phyloP scores from a whole-genome alignment of 2,888 invertebrate genomes.

The Calameuta idolon region DNA sequence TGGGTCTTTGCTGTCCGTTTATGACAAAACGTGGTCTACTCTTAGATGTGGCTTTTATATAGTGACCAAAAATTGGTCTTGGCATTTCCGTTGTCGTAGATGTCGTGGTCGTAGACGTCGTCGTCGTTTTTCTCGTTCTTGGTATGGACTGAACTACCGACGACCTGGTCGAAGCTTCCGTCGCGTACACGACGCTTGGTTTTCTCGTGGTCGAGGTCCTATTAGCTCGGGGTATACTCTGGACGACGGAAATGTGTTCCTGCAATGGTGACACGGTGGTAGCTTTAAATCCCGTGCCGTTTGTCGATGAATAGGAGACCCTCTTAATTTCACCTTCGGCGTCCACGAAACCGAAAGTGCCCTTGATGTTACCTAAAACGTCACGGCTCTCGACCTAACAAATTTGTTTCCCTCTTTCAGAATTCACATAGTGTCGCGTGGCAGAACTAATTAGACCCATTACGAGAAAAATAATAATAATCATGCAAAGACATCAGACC shows the following conservation, averaged over 20 bases:
- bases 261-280: slow-evolving; percentile 67
- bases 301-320: slow-evolving; percentile 78
- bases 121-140: slow-evolving; percentile 67
- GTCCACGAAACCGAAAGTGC: slow-evolving; percentile 86
- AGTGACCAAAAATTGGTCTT: slow-evolving; percentile 53
- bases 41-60: slow-evolving; percentile 48
- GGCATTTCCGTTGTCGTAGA: slow-evolving; percentile 61
- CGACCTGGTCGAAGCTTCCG: slow-evolving; percentile 71
- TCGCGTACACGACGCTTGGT: slow-evolving; percentile 52
- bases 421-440: not conserved
- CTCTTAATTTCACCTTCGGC: slow-evolving; percentile 82
- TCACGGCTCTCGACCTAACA: slow-evolving; percentile 80
- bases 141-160: slow-evolving; percentile 77
- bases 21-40: slow-evolving; percentile 55
- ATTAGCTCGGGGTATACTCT: slow-evolving; percentile 61
- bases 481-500: not conserved
- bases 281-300: slow-evolving; percentile 69
- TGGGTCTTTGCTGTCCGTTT: slow-evolving; percentile 57
- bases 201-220: slow-evolving; percentile 70
- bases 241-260: slow-evolving; percentile 64
- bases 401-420: slow-evolving; percentile 31
- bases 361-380: slow-evolving; percentile 83
- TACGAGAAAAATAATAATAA: not conserved
- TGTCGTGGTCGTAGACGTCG: slow-evolving; percentile 41
- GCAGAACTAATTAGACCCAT: not conserved